phyloP scores from a whole-genome alignment of 35 echinoderm and acorn worm species.

The Stichopus chloronotus region DNA sequence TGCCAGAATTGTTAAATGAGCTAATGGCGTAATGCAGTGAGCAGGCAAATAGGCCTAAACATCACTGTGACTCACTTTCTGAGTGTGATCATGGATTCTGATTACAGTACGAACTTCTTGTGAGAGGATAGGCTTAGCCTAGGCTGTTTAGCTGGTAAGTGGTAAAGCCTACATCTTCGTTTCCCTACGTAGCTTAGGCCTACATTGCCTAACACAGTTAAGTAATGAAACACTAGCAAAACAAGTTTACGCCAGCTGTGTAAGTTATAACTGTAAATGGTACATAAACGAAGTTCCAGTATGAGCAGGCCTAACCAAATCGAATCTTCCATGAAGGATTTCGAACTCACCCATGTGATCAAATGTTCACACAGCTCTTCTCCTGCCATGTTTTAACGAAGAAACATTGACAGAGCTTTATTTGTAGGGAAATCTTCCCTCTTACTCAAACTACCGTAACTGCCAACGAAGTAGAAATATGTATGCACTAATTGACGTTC shows the following conservation, averaged over 20 bases:
- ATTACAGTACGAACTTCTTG: background rate
- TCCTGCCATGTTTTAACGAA: conserved; percentile 22
- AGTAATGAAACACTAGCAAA: background rate
- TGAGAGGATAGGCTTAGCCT: background rate
- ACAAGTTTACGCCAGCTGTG: background rate
- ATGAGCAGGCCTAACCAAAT: too few relatives aligned
- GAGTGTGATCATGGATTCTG: background rate
- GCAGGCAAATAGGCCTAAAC: too few relatives aligned
- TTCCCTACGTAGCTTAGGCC: background rate
- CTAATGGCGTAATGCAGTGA: too few relatives aligned
- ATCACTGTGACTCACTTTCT: too few relatives aligned
- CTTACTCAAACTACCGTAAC: background rate
- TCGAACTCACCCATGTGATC: conserved; percentile 31
- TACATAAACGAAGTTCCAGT: too few relatives aligned
- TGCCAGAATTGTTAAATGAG: too few relatives aligned
- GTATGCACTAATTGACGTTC: background rate
- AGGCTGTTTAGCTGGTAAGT: background rate
- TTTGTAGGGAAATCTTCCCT: background rate
- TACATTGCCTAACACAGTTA: background rate
- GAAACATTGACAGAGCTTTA: background rate
- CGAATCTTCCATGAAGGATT: background rate
- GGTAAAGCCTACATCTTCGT: background rate
- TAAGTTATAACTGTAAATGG: too few relatives aligned
- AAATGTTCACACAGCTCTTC: conserved; percentile 47
- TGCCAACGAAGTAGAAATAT: conserved; percentile 5